A percentile compares a stretch with the other conserved stretches of the same genome.
These are phyloP conservation scores for Geothlypis trichas DNA, from an alignment of 2,113 vertebrate genomes.

Conservation along the genomic window DNA sequence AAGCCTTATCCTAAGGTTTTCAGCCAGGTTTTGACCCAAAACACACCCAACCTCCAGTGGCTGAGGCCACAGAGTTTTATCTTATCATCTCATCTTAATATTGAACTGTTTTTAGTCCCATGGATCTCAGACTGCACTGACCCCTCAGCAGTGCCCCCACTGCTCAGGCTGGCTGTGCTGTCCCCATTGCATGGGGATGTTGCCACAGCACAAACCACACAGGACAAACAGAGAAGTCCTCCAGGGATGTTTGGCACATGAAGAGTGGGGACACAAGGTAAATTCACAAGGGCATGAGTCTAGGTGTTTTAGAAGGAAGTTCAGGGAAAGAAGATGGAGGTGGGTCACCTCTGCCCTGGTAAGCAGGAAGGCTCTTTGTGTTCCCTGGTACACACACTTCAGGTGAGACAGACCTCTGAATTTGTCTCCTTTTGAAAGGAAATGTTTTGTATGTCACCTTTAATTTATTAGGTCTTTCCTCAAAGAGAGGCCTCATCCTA, in stretches of 20 bases:
- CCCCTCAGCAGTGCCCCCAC: not conserved
- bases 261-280: not conserved
- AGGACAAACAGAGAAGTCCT: not conserved
- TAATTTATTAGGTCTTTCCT: constrained; percentile 32
- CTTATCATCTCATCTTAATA: not conserved
- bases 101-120: not conserved
- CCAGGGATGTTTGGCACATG: not conserved
- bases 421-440: not conserved
- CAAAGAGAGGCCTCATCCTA: not conserved
- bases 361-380: not conserved
- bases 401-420: not conserved
- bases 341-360: not conserved
- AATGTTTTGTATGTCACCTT: not conserved
- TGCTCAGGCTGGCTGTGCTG: not conserved
- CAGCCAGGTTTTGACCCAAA: not conserved
- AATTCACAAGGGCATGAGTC: not conserved
- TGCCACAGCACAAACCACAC: not conserved
- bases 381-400: not conserved
- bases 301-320: not conserved
- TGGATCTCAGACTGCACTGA: not conserved
- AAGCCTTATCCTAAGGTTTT: not conserved
- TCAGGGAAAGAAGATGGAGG: not conserved
- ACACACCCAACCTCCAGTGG: not conserved
- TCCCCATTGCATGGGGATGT: not conserved
- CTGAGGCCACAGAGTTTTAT: not conserved